Conservation (phyloP, 2,888 invertebrate genomes). For the Therioaphis trifolii region DNA sequence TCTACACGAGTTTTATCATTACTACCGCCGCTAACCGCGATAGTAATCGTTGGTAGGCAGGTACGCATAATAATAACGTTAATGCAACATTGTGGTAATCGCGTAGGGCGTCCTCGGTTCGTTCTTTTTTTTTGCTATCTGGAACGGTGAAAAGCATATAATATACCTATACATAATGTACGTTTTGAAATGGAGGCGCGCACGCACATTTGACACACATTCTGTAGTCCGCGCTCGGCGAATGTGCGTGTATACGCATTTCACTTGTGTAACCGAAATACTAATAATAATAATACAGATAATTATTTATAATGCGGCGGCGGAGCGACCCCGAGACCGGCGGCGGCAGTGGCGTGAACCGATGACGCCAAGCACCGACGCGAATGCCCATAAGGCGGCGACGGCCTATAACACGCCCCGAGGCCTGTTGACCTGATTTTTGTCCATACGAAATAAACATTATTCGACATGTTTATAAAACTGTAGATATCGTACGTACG, state of each 20-base stretch:
- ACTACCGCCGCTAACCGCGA: neutral
- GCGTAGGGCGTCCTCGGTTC: constrained; percentile 15
- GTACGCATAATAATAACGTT: neutral
- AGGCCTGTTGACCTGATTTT: constrained; percentile 32
- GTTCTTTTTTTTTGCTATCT: too few species aligned
- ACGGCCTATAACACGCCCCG: constrained; percentile 4
- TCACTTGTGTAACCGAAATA: constrained; percentile 2
- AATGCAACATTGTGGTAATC: neutral
- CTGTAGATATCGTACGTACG: too few species aligned
- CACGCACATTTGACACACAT: constrained; percentile 49
- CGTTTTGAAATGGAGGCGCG: neutral
- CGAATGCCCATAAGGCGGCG: constrained; percentile 23
- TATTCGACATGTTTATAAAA: too few species aligned
- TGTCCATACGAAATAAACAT: neutral
- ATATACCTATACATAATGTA: too few species aligned
- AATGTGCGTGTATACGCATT: constrained; percentile 27
- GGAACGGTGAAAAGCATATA: too few species aligned
- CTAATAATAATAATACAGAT: neutral
- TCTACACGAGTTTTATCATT: neutral
- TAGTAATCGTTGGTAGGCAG: neutral
- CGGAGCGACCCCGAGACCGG: constrained; percentile 28
- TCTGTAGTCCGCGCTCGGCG: neutral
- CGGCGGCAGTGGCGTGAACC: neutral
- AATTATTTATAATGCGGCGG: neutral
- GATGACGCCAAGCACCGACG: constrained; percentile 28